These are phyloP conservation scores for Python bivittatus DNA, from an alignment of 2,113 vertebrate species.

Conservation along the genomic window DNA sequence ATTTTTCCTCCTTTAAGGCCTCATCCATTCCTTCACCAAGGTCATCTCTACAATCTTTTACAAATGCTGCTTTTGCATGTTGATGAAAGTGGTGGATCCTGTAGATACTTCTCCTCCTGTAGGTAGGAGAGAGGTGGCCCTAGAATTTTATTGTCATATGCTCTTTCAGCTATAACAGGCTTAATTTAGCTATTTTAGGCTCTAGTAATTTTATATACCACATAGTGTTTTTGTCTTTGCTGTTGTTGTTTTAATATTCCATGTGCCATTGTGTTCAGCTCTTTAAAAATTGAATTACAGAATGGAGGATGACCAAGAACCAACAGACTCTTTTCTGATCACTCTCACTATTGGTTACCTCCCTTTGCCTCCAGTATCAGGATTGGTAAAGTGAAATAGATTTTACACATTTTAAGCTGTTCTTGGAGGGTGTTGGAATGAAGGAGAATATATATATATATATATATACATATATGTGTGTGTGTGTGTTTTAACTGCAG, in stretches of 20 bases:
- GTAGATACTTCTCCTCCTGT: neutral
- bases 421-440: neutral
- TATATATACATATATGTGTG: too few species aligned
- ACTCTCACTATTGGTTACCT: neutral
- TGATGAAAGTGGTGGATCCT: neutral
- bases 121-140: neutral
- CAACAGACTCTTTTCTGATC: neutral
- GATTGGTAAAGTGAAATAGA: neutral
- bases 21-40: neutral
- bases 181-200: neutral
- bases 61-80: neutral
- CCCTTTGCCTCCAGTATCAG: neutral
- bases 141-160: neutral
- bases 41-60: neutral
- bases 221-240: neutral
- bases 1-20: neutral
- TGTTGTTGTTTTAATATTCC: neutral
- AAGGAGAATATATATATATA: neutral
- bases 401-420: neutral
- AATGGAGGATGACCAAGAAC: neutral
- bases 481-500: neutral
- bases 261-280: neutral
- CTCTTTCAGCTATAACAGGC: neutral
- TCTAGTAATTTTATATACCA: neutral
- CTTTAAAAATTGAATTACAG: neutral